Evolutionary conservation across 1,140 invertebrate genomes (phyloP).

Genomic region (Zaprionus gabonicus): DNA sequence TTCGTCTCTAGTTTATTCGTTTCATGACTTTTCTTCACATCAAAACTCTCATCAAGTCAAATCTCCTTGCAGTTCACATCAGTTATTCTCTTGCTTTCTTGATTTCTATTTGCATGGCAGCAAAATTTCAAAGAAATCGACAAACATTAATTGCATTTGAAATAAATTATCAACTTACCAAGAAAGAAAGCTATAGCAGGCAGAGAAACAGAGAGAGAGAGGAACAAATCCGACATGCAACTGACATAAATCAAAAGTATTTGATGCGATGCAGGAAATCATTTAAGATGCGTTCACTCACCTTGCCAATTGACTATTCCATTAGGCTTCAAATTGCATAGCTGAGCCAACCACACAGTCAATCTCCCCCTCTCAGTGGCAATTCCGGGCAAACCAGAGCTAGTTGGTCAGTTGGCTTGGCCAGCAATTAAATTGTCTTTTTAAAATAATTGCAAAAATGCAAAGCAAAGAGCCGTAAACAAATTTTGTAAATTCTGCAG

Average conservation of each 20-base stretch:
- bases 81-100: neutral
- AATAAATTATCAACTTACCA: constrained; percentile 25
- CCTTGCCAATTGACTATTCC: constrained; percentile 36
- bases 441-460: constrained; percentile 68
- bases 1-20: too few relatives aligned
- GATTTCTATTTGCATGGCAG: neutral
- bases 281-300: constrained; percentile 7
- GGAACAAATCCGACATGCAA: constrained; percentile 21
- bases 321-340: constrained; percentile 48
- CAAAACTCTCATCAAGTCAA: neutral
- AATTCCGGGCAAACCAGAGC: constrained; percentile 9
- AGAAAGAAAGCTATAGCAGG: neutral
- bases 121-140: neutral
- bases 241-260: constrained; percentile 46
- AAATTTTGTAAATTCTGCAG: constrained; percentile 50
- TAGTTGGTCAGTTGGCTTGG: constrained; percentile 16
- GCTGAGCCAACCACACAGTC: constrained; percentile 24
- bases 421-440: constrained; percentile 70
- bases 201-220: neutral
- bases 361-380: neutral
- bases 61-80: neutral
- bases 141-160: constrained; percentile 17
- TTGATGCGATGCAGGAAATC: constrained; percentile 25
- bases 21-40: neutral
- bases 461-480: constrained; percentile 47